Conservation (phyloP, 92 coral and sea anemone genomes). For the Micromussa lordhowensis region DNA sequence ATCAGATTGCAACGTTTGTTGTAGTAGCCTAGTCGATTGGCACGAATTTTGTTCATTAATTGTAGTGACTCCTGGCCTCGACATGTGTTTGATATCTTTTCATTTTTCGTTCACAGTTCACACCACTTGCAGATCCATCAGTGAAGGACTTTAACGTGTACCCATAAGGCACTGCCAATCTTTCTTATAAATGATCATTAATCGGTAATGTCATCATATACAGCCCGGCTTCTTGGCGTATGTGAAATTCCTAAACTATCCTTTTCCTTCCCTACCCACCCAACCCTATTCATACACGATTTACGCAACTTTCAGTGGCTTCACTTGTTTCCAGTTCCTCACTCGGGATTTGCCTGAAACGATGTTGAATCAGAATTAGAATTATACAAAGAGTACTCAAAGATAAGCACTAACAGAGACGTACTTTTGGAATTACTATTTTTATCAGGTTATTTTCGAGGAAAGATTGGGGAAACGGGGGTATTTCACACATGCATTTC, state of each 20-base stretch:
- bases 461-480: background rate
- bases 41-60: background rate
- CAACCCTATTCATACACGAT: background rate
- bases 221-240: background rate
- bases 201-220: background rate
- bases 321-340: background rate
- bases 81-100: background rate
- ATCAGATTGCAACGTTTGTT: background rate
- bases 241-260: background rate
- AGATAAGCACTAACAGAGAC: background rate
- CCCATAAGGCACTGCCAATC: conserved; percentile 23
- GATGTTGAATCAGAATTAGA: too few relatives aligned
- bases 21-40: background rate
- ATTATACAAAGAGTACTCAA: too few relatives aligned
- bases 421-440: background rate
- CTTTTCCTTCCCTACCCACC: background rate
- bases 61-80: background rate
- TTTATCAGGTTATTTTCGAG: background rate
- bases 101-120: conserved; percentile 53
- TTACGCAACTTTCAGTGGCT: background rate
- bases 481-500: too few relatives aligned
- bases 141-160: conserved; percentile 79
- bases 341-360: background rate
- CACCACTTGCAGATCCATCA: conserved; percentile 65
- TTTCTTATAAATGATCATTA: background rate